Percentiles rank a stretch among this genome's conserved stretches.
phyloP scores from a whole-genome alignment of 2,113 vertebrate species.

The Talpa occidentalis region DNA sequence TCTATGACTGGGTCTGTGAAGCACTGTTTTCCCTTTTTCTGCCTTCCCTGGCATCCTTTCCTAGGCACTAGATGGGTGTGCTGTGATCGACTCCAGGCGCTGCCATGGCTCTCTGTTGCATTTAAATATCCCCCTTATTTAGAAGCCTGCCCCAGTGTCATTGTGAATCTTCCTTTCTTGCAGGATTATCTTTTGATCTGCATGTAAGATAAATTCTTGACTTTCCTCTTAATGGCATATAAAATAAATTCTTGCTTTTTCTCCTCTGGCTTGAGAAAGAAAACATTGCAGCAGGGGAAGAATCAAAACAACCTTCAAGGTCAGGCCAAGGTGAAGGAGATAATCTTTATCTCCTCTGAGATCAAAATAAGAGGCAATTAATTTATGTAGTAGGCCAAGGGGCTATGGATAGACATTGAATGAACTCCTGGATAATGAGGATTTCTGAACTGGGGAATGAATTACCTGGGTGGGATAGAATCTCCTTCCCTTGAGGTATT shows the following conservation, averaged over 20 bases:
- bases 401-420: background rate
- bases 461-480: background rate
- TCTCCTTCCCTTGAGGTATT: background rate
- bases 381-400: background rate
- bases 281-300: background rate
- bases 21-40: background rate
- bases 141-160: background rate
- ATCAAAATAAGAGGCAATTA: constrained; percentile 33
- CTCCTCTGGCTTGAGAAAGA: background rate
- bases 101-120: background rate
- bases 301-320: background rate
- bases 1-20: background rate
- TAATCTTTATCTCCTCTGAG: background rate
- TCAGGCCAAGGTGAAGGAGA: background rate
- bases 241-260: background rate
- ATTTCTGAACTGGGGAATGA: background rate
- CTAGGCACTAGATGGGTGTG: background rate
- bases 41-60: background rate
- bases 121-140: background rate
- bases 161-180: background rate
- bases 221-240: background rate
- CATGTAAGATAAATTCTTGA: background rate
- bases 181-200: background rate
- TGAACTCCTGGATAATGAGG: background rate
- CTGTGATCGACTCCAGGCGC: background rate